phyloP scores from a whole-genome alignment of 1,140 invertebrate genomes.

The Linepithema humile region DNA sequence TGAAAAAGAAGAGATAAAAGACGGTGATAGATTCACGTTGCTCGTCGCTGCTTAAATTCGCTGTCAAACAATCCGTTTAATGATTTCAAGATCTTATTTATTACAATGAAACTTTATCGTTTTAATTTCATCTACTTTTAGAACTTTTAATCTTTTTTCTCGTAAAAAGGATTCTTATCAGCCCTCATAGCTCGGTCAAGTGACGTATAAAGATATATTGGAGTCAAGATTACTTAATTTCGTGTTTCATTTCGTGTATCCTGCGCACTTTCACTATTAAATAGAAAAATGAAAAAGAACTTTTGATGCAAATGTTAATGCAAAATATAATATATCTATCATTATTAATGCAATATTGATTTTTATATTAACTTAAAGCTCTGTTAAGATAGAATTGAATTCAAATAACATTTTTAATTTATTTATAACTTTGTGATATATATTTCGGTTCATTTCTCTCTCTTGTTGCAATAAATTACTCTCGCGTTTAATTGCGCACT shows the following conservation, averaged over 20 bases:
- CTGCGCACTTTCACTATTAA: not conserved
- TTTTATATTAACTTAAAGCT: not conserved
- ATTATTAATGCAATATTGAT: not conserved
- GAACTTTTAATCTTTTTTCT: conserved; percentile 12
- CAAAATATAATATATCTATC: not conserved
- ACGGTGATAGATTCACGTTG: conserved; percentile 1
- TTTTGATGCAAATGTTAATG: not conserved
- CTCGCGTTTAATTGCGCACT: not conserved
- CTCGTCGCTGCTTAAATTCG: not conserved
- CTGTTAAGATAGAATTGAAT: not conserved
- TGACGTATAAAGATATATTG: not conserved
- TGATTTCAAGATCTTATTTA: not conserved
- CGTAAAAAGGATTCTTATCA: conserved; percentile 18
- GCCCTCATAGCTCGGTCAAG: not conserved
- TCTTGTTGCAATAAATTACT: not conserved
- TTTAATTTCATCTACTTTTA: conserved; percentile 24
- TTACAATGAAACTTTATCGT: not conserved
- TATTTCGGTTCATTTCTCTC: not conserved
- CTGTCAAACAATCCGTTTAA: not conserved
- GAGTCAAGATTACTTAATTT: conserved; percentile 9
- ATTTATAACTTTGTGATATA: not conserved
- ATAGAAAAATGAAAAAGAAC: not conserved
- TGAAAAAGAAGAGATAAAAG: not conserved
- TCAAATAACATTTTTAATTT: not conserved
- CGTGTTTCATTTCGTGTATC: not conserved